A percentile compares a stretch with the other conserved stretches of the same genome.
Conservation (phyloP, 2,797 vertebrate genomes). For the Hapalemur alaotrensis region DNA sequence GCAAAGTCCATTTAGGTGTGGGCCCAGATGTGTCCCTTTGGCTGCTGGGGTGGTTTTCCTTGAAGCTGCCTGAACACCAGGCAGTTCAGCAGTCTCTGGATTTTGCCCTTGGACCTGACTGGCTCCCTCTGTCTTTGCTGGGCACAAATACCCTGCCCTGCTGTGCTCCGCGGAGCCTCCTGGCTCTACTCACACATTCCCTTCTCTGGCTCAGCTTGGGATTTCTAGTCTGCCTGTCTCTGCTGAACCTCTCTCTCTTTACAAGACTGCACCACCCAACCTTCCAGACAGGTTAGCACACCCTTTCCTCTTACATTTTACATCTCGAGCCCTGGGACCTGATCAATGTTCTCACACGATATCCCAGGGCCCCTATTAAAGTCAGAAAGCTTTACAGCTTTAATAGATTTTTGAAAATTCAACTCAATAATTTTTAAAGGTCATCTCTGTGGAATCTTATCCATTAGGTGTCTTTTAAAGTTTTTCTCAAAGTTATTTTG, state of each 20-base stretch:
- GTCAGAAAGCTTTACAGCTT: neutral
- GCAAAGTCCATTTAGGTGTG: neutral
- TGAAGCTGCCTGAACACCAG: neutral
- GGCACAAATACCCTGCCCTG: neutral
- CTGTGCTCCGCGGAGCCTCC: neutral
- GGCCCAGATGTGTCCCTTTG: neutral
- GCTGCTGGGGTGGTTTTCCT: neutral
- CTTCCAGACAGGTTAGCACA: neutral
- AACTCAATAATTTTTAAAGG: constrained; percentile 7
- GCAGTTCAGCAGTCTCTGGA: neutral
- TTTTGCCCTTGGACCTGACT: neutral
- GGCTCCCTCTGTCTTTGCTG: neutral
- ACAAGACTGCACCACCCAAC: neutral
- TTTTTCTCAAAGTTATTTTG: constrained; percentile 11
- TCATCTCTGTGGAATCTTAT: neutral
- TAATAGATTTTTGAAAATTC: neutral
- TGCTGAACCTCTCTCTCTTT: neutral
- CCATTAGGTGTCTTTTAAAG: constrained; percentile 7
- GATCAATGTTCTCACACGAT: neutral
- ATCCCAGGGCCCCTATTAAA: neutral
- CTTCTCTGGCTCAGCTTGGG: neutral
- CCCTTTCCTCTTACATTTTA: neutral
- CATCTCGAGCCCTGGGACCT: neutral
- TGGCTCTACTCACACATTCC: neutral
- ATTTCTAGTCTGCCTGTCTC: neutral